Evolutionary conservation across 1,140 invertebrate species (phyloP).

Genomic region (Drosophila persimilis): DNA sequence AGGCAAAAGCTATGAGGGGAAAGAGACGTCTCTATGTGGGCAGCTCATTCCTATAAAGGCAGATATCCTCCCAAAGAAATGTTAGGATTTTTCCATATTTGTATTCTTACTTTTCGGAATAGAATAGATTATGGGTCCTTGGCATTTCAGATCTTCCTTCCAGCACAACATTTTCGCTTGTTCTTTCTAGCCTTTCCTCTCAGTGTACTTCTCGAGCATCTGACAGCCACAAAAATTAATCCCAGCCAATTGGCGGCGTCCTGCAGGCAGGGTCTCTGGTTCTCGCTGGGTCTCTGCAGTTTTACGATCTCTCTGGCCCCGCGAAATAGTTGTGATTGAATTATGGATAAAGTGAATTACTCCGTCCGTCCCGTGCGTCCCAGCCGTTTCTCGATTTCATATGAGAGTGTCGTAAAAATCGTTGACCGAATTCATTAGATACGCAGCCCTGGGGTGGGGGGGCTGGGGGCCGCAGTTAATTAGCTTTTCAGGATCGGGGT

Average conservation of each 20-base stretch:
- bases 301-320: slow-evolving; percentile 57
- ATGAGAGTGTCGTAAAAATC: slow-evolving; percentile 67
- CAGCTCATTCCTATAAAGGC: too few species aligned
- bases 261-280: slow-evolving; percentile 11
- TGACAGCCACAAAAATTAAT: slow-evolving; percentile 31
- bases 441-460: slow-evolving; percentile 6
- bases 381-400: slow-evolving; percentile 41
- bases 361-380: not conserved
- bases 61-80: too few species aligned
- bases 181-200: too few species aligned
- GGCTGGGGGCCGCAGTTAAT: slow-evolving; percentile 47
- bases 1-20: too few species aligned
- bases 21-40: too few species aligned
- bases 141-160: too few species aligned
- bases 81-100: too few species aligned
- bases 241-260: slow-evolving; percentile 52
- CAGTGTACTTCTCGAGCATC: slow-evolving; percentile 8
- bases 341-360: slow-evolving; percentile 80
- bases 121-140: too few species aligned
- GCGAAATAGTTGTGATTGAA: slow-evolving; percentile 72
- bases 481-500: slow-evolving; percentile 27
- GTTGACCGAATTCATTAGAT: slow-evolving; percentile 72
- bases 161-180: too few species aligned
- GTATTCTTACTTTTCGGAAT: too few species aligned
- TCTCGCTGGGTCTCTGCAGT: slow-evolving; percentile 21